Evolutionary conservation across 2,113 vertebrate genomes (phyloP).

Genomic region (Silurus glanis): DNA sequence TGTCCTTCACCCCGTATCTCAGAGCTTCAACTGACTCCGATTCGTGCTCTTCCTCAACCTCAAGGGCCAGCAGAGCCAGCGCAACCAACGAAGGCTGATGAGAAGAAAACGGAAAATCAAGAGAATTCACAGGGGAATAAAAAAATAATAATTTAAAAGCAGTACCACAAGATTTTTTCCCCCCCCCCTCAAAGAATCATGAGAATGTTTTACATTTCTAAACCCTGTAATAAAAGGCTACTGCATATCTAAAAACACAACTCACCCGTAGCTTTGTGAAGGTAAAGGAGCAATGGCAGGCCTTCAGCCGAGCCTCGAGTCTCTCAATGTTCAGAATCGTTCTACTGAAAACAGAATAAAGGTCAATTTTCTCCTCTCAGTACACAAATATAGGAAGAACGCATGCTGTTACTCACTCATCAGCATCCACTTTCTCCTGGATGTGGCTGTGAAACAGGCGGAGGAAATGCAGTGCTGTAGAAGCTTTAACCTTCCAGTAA

Average conservation of each 20-base stretch:
- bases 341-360: slow-evolving; percentile 66
- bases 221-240: too few relatives aligned
- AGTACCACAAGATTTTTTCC: too few relatives aligned
- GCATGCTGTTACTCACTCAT: slow-evolving; percentile 73
- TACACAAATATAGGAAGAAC: not conserved
- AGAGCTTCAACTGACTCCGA: slow-evolving; percentile 74
- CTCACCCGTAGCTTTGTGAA: slow-evolving; percentile 95
- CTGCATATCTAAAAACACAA: not conserved
- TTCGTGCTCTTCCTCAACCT: slow-evolving; percentile 82
- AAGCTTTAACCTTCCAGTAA: slow-evolving; percentile 85
- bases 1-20: slow-evolving; percentile 72
- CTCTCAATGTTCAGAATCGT: slow-evolving; percentile 83
- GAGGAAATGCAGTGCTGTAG: slow-evolving; percentile 87
- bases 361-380: not conserved
- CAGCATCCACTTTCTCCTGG: slow-evolving; percentile 76
- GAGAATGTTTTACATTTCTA: too few relatives aligned
- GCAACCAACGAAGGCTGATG: slow-evolving; percentile 88
- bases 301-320: slow-evolving; percentile 92
- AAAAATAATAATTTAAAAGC: too few relatives aligned
- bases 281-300: slow-evolving; percentile 87
- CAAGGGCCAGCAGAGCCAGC: slow-evolving; percentile 81
- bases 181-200: too few relatives aligned
- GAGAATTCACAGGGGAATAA: not conserved
- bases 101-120: not conserved
- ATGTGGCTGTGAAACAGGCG: slow-evolving; percentile 82